phyloP scores from a whole-genome alignment of 2,113 vertebrate species.

The Tetraodon nigroviridis region DNA sequence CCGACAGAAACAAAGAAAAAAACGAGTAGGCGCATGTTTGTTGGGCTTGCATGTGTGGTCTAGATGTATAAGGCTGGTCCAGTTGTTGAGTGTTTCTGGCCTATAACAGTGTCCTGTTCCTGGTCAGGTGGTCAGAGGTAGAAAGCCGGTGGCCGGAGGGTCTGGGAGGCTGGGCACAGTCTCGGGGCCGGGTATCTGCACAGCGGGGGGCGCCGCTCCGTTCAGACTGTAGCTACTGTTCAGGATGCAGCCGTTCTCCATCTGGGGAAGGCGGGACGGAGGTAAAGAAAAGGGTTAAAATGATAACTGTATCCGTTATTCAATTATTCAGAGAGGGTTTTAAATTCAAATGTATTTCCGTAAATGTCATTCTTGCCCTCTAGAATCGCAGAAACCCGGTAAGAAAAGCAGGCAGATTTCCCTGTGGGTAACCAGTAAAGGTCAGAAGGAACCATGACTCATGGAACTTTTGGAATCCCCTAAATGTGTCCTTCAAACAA shows the following conservation, averaged over 20 bases:
- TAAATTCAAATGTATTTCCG: not conserved
- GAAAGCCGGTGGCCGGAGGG: conserved; percentile 55
- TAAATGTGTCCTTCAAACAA: too few relatives aligned
- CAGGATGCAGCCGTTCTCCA: conserved; percentile 63
- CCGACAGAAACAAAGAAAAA: conserved; percentile 1
- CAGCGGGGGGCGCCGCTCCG: conserved; percentile 42
- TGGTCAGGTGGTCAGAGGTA: conserved; percentile 60
- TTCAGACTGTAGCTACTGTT: conserved; percentile 42
- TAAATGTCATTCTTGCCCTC: not conserved
- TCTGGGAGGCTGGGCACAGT: conserved; percentile 46
- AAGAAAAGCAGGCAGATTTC: not conserved
- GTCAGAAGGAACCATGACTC: not conserved
- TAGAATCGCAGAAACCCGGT: too few relatives aligned
- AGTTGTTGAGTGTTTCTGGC: conserved; percentile 39
- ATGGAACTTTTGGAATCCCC: too few relatives aligned
- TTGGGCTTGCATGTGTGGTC: conserved; percentile 24
- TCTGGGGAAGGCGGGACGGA: conserved; percentile 27
- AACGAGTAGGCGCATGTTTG: conserved; percentile 23
- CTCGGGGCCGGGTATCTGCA: conserved; percentile 49
- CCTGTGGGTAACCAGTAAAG: not conserved
- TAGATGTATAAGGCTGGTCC: conserved; percentile 58
- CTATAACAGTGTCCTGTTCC: conserved; percentile 25
- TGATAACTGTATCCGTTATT: too few relatives aligned
- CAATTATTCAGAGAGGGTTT: too few relatives aligned
- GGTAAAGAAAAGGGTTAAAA: not conserved